These are phyloP conservation scores for Caretta caretta DNA, from an alignment of 2,113 vertebrate species.

Conservation along the genomic window DNA sequence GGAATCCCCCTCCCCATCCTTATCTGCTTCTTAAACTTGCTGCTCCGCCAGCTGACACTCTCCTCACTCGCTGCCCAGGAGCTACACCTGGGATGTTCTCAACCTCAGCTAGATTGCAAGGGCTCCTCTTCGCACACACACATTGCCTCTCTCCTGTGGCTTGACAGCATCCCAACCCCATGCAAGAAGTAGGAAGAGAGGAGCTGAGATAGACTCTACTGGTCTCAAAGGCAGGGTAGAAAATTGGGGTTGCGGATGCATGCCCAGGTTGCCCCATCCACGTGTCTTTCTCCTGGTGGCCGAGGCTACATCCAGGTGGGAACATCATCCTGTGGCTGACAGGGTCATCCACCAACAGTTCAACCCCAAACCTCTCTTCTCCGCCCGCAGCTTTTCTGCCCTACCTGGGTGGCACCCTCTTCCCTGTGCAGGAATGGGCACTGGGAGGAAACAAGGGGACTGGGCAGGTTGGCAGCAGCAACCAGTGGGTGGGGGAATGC, in stretches of 20 bases:
- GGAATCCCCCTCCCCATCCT: not conserved
- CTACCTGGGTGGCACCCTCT: too few species aligned
- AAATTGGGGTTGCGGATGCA: not conserved
- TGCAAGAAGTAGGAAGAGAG: not conserved
- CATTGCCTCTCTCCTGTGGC: not conserved
- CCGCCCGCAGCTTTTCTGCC: not conserved
- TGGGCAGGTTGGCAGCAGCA: not conserved
- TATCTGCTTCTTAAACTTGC: not conserved
- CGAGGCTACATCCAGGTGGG: not conserved
- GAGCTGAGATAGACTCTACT: not conserved
- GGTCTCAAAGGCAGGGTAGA: not conserved
- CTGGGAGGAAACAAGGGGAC: not conserved
- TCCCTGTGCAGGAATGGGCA: not conserved
- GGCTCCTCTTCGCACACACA: accelerated
- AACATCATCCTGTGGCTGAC: accelerated
- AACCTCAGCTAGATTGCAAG: accelerated
- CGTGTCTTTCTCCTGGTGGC: not conserved
- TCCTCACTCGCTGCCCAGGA: not conserved
- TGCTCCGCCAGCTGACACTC: not conserved
- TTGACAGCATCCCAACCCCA: not conserved
- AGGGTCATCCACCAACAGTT: not conserved
- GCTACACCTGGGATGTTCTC: accelerated
- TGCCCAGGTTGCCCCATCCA: not conserved
- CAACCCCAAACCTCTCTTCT: not conserved
- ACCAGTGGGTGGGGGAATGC: accelerated